Conservation (phyloP, 2,888 invertebrate species). For the Protodeltote pygarga region DNA sequence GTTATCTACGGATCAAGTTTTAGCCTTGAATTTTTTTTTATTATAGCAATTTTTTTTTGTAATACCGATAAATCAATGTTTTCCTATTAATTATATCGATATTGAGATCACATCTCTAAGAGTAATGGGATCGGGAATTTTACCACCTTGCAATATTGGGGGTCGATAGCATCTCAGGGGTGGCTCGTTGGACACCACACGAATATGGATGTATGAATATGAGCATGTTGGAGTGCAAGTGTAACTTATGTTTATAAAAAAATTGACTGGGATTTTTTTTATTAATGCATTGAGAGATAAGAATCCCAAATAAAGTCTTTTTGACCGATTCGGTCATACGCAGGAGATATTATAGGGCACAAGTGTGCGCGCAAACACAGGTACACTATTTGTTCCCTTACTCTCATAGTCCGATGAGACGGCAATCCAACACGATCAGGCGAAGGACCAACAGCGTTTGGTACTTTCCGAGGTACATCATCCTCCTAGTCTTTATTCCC, state of each 20-base stretch:
- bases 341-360: no score
- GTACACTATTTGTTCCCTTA: no score
- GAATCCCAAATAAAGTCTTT: no score
- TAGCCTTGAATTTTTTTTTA: neutral
- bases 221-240: slow-evolving; percentile 10
- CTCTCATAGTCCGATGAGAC: no score
- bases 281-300: no score
- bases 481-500: no score
- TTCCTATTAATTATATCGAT: slow-evolving; percentile 6
- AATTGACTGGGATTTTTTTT: slow-evolving; percentile 10
- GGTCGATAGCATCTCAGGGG: slow-evolving; percentile 60
- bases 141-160: slow-evolving; percentile 79
- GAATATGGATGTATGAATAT: slow-evolving; percentile 29
- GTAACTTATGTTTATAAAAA: neutral
- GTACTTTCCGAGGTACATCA: no score
- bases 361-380: no score
- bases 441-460: no score
- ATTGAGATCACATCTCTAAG: slow-evolving; percentile 57
- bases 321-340: no score
- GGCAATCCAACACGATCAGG: no score
- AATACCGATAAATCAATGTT: neutral
- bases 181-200: slow-evolving; percentile 43
- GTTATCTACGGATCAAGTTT: no score
- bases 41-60: neutral
- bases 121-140: slow-evolving; percentile 69